Conservation (phyloP, 2,888 invertebrate genomes). For the Ctena decussata region DNA sequence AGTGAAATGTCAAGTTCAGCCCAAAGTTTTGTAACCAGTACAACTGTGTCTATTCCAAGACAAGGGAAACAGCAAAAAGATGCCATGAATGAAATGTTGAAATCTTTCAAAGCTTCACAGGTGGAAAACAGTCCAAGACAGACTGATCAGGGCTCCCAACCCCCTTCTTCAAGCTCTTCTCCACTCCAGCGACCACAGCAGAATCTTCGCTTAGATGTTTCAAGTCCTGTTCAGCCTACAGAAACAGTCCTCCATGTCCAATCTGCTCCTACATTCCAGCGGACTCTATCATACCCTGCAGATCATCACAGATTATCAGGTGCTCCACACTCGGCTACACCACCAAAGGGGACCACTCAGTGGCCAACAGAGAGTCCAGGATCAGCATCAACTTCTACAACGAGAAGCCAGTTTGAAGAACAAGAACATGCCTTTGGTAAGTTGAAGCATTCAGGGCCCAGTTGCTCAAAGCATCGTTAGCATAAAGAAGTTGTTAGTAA, state of each 20-base stretch:
- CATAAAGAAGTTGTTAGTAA: too few species aligned
- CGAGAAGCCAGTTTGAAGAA: not conserved
- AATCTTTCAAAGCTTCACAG: not conserved
- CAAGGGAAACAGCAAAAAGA: not conserved
- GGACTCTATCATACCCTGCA: not conserved
- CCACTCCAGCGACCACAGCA: not conserved
- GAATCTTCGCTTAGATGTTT: not conserved
- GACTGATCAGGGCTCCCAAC: not conserved
- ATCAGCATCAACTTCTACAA: not conserved
- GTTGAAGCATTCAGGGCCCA: too few species aligned
- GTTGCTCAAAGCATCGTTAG: too few species aligned
- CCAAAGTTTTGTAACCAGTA: not conserved
- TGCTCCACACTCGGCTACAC: not conserved
- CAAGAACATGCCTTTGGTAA: not conserved
- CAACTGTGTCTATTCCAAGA: not conserved
- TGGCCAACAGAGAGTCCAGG: not conserved
- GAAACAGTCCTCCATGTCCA: not conserved
- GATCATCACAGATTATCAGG: not conserved
- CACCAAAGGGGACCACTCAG: not conserved
- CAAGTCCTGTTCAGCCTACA: not conserved
- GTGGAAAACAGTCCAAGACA: not conserved
- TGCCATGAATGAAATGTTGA: conserved; percentile 6
- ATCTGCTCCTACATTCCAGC: not conserved
- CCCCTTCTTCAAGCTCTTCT: not conserved
- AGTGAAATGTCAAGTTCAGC: too few species aligned